A percentile compares a stretch with the other conserved stretches of the same genome.
Conservation (phyloP, 2,113 vertebrate species). For the Xenopus laevis region DNA sequence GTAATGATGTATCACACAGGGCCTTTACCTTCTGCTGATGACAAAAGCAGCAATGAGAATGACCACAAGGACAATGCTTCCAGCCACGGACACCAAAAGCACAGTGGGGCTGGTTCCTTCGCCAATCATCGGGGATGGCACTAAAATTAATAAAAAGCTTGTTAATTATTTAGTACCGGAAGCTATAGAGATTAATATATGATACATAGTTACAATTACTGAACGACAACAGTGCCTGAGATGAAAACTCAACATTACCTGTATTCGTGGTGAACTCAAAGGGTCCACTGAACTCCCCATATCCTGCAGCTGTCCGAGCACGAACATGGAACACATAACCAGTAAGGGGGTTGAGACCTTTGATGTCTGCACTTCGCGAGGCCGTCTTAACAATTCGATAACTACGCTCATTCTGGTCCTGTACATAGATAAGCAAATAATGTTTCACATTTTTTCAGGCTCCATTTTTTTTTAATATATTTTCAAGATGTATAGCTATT, state of each 20-base stretch:
- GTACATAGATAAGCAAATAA: background rate
- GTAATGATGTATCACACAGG: too few relatives aligned
- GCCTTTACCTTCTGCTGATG: conserved; percentile 92
- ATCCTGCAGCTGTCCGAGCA: conserved; percentile 90
- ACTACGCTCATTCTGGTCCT: conserved; percentile 97
- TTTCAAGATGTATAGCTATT: too few relatives aligned
- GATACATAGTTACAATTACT: too few relatives aligned
- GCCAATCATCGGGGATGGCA: conserved; percentile 89
- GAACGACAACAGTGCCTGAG: too few relatives aligned
- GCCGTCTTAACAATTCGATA: conserved; percentile 92
- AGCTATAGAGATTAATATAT: too few relatives aligned
- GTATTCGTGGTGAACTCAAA: conserved; percentile 96
- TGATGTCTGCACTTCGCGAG: conserved; percentile 85
- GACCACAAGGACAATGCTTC: conserved; percentile 90
- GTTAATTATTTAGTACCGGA: too few relatives aligned
- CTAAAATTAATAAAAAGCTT: conserved; percentile 59
- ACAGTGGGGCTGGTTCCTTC: conserved; percentile 92
- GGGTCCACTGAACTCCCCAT: conserved; percentile 91
- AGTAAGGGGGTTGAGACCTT: conserved; percentile 87
- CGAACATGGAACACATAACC: conserved; percentile 95
- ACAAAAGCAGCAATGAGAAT: conserved; percentile 93
- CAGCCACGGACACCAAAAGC: conserved; percentile 87
- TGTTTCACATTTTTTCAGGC: too few relatives aligned
- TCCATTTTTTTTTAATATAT: too few relatives aligned
- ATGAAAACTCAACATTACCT: conserved; percentile 60